Percentiles rank a stretch among this genome's conserved stretches.
These are phyloP conservation scores for Myotis yumanensis DNA, from an alignment of 2,113 vertebrate species.

Conservation along the genomic window DNA sequence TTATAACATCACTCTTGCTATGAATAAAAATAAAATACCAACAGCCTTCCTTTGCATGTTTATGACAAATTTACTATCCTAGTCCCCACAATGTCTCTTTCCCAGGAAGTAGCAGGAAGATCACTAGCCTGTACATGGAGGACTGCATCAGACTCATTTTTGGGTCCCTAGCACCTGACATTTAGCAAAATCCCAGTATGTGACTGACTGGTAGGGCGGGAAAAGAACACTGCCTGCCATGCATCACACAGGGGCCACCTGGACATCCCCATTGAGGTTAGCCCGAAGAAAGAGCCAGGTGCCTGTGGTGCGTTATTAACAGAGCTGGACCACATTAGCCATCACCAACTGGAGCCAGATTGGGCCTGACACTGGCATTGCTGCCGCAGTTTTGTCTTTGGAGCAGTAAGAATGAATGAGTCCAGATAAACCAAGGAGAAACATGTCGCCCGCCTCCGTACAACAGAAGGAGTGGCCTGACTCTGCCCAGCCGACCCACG, in stretches of 20 bases:
- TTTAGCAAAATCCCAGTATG: neutral
- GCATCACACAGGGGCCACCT: neutral
- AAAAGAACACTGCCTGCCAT: neutral
- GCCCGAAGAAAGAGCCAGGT: neutral
- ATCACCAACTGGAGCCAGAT: neutral
- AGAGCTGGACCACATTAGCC: neutral
- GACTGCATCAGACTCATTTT: neutral
- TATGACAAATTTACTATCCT: neutral
- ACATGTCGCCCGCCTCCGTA: neutral
- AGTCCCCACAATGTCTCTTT: neutral
- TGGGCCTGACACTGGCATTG: neutral
- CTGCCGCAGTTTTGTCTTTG: neutral
- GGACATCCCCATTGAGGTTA: neutral
- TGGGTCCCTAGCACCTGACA: neutral
- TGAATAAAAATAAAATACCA: conserved; percentile 4
- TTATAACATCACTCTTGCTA: neutral
- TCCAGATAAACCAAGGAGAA: neutral
- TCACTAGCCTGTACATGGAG: rapidly evolving
- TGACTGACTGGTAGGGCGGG: neutral
- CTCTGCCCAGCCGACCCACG: neutral
- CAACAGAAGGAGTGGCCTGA: neutral
- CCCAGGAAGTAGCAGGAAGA: neutral
- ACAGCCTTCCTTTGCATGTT: neutral
- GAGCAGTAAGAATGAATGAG: neutral
- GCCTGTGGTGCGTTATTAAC: neutral